Base-by-base conservation (phyloP, 2,797 vertebrate genomes). In the Hypotaenidia philippensis region DNA sequence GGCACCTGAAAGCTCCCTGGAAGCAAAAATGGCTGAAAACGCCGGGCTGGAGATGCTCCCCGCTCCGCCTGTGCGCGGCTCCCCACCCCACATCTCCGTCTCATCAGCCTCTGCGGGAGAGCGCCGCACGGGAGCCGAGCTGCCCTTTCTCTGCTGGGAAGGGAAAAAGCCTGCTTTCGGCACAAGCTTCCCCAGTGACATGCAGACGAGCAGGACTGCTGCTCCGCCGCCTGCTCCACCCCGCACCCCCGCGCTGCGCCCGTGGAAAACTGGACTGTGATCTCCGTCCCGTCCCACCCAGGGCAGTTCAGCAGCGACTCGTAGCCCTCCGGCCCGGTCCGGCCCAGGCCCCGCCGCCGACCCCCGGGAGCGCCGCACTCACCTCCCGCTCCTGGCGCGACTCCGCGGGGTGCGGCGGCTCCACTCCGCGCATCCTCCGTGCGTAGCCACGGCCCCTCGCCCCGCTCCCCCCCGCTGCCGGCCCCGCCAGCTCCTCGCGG, bases 231-330 rank as follows among this genome's bases (percentile, higher is more conserved):
- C 45, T 6, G 15, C 44, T 19, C 31, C 49, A 1, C n/a, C 40
- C 47, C 23, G 25, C 25, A 6, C 56, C 23, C 8, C 45, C 1
- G 38, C 3, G 9, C 45, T 9, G 40, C 23, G 40, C 34, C 22
- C 31, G 0, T 2, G 5, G 1, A 4, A 25, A 10, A 23, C 81
- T 0, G 40, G 19, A 5, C 56, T 5, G 25, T 0, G 2, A 1
- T 8, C 27, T n/a, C 19, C 3, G 11, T 14, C 17, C 32, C 21
- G 10, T 4, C 7, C 18, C 9, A 5, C 26, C 32, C n/a, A 7
- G 17, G 13, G 12, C 45, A 6, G 34, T 32, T 10, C 70, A 4
- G 20, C 45, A 13, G 25, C 53, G 9, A 27, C n/a, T 4, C 56
- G 6, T 17, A 41, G 17, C 6, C 32, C 19, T 23, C 29, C 11